These are phyloP conservation scores for Spermophilus dauricus DNA, from an alignment of 2,113 vertebrate species.

Conservation along the genomic window DNA sequence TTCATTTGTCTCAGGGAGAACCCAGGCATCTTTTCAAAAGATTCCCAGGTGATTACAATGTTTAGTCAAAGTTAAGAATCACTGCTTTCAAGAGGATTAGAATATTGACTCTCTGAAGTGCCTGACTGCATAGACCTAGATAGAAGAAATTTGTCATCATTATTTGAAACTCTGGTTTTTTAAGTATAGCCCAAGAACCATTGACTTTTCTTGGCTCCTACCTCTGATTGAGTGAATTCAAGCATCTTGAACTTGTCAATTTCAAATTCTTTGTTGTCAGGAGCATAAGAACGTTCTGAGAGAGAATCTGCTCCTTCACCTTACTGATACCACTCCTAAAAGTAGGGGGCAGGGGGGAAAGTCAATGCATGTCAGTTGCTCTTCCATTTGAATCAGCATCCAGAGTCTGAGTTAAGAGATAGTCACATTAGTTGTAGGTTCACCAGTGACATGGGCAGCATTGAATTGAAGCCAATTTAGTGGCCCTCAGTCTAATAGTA, in stretches of 20 bases:
- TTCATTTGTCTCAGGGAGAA: background rate
- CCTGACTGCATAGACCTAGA: background rate
- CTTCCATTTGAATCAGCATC: background rate
- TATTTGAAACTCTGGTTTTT: conserved; percentile 53
- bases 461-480: conserved; percentile 2
- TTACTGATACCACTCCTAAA: background rate
- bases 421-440: background rate
- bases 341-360: background rate
- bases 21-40: background rate
- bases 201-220: conserved; percentile 67
- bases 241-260: conserved; percentile 47
- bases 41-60: background rate
- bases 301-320: background rate
- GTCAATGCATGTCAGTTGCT: background rate
- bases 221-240: conserved; percentile 52
- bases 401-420: background rate
- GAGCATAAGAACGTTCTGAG: conserved; percentile 17
- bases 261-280: conserved; percentile 57
- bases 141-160: conserved; percentile 55
- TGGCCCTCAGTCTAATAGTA: background rate
- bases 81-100: conserved; percentile 15
- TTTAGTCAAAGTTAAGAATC: conserved; percentile 30
- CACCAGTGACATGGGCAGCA: background rate
- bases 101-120: conserved; percentile 41
- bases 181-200: conserved; percentile 22